Evolutionary conservation across 2,797 vertebrate species (phyloP), one percentile per base, ranked within the genome.

Genomic region (Cyclura pinguis): DNA sequence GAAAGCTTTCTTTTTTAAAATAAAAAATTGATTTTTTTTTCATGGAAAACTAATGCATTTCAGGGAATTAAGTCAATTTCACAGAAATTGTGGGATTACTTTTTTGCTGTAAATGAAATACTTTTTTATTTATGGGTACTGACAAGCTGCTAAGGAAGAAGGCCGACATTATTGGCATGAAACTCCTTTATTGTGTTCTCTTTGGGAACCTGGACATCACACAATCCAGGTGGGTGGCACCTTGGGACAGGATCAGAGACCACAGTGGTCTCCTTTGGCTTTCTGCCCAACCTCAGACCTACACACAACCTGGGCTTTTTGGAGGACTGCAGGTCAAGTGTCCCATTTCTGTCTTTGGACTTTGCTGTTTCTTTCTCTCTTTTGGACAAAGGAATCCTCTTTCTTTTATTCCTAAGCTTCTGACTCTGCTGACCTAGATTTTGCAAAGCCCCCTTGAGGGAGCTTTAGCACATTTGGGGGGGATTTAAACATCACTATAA

Each of bases 401-500:
- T 90, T 87, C 42, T 55, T 77, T 91, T 90, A 73, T 93, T 88
- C 84, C 5, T 92, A 72, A 87, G 13, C 0, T 92, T 91, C 80
- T 80, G 10, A n/a, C 32, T 93, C 81, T 78, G 3, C 18, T 92
- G n/a, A 86, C 0, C 0, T 57, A 62, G 77, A 73, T 77, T 95
- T 92, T 94, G 72, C 87, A 94, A 89, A 89, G 91, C 89, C 16
- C 13, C 1, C 78, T 88, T 89, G 90, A 93, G 64, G 52, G 0
- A 4, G 2, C 86, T 89, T 94, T 93, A 93, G n/a, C 8, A 82
- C 38, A 91, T 86, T 91, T 92, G 42, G 50, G 32, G 42, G 50
- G 35, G 85, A 74, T 94, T 93, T 93, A 94, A 91, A 84, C 91
- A 90, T 90, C 89, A 85, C 64, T 93, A 88, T 86, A 89, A 96